phyloP scores from a whole-genome alignment of 1,140 invertebrate species.

The Sinonovacula constricta region DNA sequence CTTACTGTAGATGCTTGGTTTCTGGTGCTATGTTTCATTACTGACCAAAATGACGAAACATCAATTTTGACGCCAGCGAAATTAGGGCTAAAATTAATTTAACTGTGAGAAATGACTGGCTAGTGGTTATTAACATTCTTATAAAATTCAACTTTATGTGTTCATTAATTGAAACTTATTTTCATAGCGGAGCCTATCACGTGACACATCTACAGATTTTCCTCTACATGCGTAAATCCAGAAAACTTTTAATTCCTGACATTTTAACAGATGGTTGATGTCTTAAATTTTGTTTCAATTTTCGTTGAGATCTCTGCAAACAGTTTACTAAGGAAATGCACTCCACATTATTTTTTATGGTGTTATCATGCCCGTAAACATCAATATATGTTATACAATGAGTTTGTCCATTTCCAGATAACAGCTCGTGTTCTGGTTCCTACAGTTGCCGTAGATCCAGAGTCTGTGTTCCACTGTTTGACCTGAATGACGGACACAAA shows the following conservation, averaged over 20 bases:
- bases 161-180: no score
- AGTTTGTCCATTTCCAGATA: neutral
- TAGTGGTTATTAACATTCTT: no score
- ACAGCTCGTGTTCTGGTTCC: neutral
- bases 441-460: neutral
- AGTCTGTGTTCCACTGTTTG: neutral
- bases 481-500: constrained; percentile 4
- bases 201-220: no score
- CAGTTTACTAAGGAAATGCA: no score
- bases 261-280: neutral
- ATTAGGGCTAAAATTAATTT: no score
- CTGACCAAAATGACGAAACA: neutral
- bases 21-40: neutral
- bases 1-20: neutral
- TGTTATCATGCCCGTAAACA: no score
- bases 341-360: no score
- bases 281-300: neutral
- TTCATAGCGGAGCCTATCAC: no score
- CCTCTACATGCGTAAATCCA: neutral
- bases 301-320: neutral
- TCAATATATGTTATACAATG: neutral
- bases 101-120: no score
- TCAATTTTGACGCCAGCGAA: no score
- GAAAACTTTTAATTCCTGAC: neutral
- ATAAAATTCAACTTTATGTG: no score